Conservation (phyloP, 2,797 vertebrate species). For the Crenichthys baileyi region DNA sequence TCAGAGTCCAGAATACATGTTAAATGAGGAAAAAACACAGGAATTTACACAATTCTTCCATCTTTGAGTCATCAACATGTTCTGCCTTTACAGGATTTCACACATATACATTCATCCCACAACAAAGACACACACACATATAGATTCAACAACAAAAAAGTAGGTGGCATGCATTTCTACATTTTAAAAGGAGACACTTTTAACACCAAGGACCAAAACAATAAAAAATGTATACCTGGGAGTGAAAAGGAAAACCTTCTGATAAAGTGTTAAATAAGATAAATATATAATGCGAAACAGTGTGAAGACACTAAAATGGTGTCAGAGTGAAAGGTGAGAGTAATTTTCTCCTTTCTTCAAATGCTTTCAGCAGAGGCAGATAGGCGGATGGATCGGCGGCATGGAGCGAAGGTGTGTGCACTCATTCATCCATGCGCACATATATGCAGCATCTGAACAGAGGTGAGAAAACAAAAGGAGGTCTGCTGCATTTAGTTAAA, state of each 20-base stretch:
- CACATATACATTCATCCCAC: not conserved
- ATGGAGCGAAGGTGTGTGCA: conserved; percentile 33
- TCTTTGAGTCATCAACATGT: not conserved
- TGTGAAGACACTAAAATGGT: conserved; percentile 76
- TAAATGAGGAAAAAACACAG: not conserved
- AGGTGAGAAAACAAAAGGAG: conserved; percentile 79
- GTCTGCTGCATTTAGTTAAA: conserved; percentile 54
- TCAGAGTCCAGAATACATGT: not conserved
- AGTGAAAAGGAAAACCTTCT: conserved; percentile 59
- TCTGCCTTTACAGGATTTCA: conserved; percentile 2
- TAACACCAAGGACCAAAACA: conserved; percentile 47
- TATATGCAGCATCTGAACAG: conserved; percentile 36
- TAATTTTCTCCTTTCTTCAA: conserved; percentile 70
- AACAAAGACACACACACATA: conserved; percentile 12
- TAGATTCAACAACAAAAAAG: conserved; percentile 47
- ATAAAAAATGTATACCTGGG: conserved; percentile 72
- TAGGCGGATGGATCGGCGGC: conserved; percentile 8
- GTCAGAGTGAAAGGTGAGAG: conserved; percentile 74
- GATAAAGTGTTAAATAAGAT: conserved; percentile 71
- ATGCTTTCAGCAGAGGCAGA: conserved; percentile 77
- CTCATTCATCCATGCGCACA: conserved; percentile 44
- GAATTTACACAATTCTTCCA: not conserved
- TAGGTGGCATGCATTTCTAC: conserved; percentile 20
- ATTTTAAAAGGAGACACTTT: conserved; percentile 64
- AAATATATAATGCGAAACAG: conserved; percentile 76